These are phyloP conservation scores for Ostrea edulis DNA, from an alignment of 1,140 invertebrate species.

Conservation along the genomic window DNA sequence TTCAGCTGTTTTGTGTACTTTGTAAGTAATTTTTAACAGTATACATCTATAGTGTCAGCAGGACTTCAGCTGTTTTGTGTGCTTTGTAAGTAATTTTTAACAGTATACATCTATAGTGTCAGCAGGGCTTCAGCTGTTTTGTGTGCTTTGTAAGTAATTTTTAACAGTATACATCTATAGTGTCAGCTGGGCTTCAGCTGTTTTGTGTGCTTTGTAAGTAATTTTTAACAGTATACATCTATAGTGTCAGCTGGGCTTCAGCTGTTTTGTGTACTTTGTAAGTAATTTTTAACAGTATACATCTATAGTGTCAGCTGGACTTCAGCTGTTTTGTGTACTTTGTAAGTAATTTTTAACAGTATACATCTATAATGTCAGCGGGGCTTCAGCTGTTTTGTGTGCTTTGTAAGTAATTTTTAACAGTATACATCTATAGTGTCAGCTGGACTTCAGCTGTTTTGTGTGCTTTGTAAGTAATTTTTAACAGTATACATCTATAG, in stretches of 20 bases:
- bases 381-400: not conserved
- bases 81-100: no score
- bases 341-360: constrained; percentile 27
- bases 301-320: not conserved
- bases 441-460: not conserved
- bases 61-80: no score
- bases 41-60: no score
- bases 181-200: not conserved
- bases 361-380: not conserved
- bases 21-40: no score
- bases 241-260: not conserved
- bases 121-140: no score
- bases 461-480: constrained; percentile 11
- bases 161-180: not conserved
- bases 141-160: no score
- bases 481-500: not conserved
- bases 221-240: not conserved
- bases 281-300: not conserved
- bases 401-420: constrained; percentile 9
- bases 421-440: not conserved
- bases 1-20: no score
- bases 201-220: constrained; percentile 14
- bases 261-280: constrained; percentile 2
- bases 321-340: not conserved
- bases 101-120: no score